Percentiles rank a stretch among this genome's conserved stretches.
phyloP scores from a whole-genome alignment of 2,888 invertebrate species.

The Drosophila acutilabella region DNA sequence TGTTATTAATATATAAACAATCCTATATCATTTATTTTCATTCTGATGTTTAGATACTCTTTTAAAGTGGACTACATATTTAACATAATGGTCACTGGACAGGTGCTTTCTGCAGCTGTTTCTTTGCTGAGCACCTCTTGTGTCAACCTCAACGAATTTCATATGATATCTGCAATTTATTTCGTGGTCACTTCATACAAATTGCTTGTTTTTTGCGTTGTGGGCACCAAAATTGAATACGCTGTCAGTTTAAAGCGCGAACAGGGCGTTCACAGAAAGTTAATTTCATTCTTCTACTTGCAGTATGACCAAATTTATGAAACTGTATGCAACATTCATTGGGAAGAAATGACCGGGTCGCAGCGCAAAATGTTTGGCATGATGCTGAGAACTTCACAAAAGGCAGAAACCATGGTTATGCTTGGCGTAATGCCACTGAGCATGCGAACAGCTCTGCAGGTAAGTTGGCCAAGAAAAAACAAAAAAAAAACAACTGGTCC shows the following conservation, averaged over 20 bases:
- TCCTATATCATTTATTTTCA: no score
- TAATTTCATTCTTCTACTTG: slow-evolving; percentile 6
- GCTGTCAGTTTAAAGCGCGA: slow-evolving; percentile 34
- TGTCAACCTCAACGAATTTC: slow-evolving; percentile 49
- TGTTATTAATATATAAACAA: no score
- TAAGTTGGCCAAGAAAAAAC: slow-evolving; percentile 1
- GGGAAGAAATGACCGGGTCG: slow-evolving; percentile 50
- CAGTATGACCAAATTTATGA: slow-evolving; percentile 59
- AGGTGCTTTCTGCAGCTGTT: slow-evolving; percentile 53
- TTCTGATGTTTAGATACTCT: slow-evolving; percentile 46
- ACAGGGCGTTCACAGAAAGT: neutral
- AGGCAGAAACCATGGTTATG: slow-evolving; percentile 15
- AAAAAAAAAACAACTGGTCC: neutral
- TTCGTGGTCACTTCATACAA: slow-evolving; percentile 55
- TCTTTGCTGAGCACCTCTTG: slow-evolving; percentile 55
- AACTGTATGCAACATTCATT: slow-evolving; percentile 37
- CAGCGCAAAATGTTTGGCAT: slow-evolving; percentile 54
- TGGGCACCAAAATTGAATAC: slow-evolving; percentile 63
- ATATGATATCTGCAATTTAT: slow-evolving; percentile 43
- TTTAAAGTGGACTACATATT: slow-evolving; percentile 33
- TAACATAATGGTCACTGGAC: slow-evolving; percentile 51
- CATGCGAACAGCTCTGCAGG: slow-evolving; percentile 15
- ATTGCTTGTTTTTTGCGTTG: slow-evolving; percentile 59
- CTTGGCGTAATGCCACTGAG: slow-evolving; percentile 22
- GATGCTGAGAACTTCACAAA: slow-evolving; percentile 24